A percentile compares a stretch with the other conserved stretches of the same genome.
These are phyloP conservation scores for Cephus pulcher DNA, from an alignment of 2,888 invertebrate species.

Conservation along the genomic window DNA sequence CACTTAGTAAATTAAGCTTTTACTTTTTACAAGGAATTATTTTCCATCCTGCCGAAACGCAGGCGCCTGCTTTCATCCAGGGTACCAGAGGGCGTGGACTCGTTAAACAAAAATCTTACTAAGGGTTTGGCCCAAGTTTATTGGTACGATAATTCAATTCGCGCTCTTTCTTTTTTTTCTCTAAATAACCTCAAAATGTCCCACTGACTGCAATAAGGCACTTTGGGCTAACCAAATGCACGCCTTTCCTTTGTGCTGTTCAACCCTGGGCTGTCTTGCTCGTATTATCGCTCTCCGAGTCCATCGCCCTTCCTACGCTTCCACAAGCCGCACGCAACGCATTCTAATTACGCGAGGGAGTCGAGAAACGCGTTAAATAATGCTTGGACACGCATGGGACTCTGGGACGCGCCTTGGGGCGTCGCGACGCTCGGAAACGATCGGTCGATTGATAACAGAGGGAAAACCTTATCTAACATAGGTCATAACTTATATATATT, in stretches of 20 bases:
- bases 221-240: background rate
- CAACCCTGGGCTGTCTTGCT: background rate
- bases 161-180: background rate
- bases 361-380: slow-evolving; percentile 40
- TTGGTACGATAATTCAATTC: background rate
- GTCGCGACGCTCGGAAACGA: slow-evolving; percentile 27
- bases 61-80: background rate
- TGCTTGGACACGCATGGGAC: slow-evolving; percentile 36
- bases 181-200: background rate
- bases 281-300: background rate
- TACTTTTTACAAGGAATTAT: background rate
- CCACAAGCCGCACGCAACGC: slow-evolving; percentile 39
- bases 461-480: background rate
- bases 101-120: background rate
- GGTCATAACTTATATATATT: too few relatives aligned
- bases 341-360: slow-evolving; percentile 41
- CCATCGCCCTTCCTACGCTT: slow-evolving; percentile 4
- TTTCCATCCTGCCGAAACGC: background rate
- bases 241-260: background rate
- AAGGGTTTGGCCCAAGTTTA: background rate
- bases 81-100: background rate
- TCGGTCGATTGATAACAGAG: slow-evolving; percentile 12
- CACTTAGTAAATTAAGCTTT: background rate
- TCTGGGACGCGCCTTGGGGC: slow-evolving; percentile 16
- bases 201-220: background rate